Percentiles rank a stretch among this genome's conserved stretches.
phyloP scores from a whole-genome alignment of 2,113 vertebrate species.

The Pagrus major region DNA sequence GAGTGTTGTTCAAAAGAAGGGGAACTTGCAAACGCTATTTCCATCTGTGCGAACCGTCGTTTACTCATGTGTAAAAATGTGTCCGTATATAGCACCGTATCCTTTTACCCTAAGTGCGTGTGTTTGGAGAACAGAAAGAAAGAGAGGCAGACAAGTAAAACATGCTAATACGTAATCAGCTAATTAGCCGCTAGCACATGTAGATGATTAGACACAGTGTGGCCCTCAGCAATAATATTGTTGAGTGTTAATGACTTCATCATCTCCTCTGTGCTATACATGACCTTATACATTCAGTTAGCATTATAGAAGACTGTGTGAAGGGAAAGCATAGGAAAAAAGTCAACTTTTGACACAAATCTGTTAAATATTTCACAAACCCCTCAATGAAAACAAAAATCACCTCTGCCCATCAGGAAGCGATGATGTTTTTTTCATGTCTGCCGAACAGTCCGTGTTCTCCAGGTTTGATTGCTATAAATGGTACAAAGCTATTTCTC shows the following conservation, averaged over 20 bases:
- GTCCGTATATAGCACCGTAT: background rate
- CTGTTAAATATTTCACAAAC: constrained; percentile 15
- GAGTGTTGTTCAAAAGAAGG: background rate
- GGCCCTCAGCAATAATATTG: constrained; percentile 56
- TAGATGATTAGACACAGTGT: constrained; percentile 48
- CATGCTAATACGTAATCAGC: constrained; percentile 53
- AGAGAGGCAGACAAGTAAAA: constrained; percentile 10
- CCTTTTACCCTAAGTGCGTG: background rate
- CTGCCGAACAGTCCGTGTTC: constrained; percentile 4
- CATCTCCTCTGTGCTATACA: constrained; percentile 38
- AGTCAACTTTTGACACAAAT: background rate
- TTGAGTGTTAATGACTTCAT: constrained; percentile 60
- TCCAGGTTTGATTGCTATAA: constrained; percentile 40
- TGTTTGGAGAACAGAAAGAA: constrained; percentile 2
- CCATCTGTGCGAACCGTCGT: background rate
- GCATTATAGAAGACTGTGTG: background rate
- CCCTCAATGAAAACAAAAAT: constrained; percentile 5
- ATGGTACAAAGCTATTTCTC: constrained; percentile 35
- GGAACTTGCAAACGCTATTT: constrained; percentile 31
- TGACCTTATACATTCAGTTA: constrained; percentile 29
- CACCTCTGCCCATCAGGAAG: background rate
- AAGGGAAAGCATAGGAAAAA: constrained; percentile 3
- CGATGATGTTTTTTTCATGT: constrained; percentile 21
- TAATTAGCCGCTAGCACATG: constrained; percentile 61
- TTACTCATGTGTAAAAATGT: constrained; percentile 31